Base-by-base conservation (phyloP, 1,140 invertebrate species). In the Euborellia annulipes region DNA sequence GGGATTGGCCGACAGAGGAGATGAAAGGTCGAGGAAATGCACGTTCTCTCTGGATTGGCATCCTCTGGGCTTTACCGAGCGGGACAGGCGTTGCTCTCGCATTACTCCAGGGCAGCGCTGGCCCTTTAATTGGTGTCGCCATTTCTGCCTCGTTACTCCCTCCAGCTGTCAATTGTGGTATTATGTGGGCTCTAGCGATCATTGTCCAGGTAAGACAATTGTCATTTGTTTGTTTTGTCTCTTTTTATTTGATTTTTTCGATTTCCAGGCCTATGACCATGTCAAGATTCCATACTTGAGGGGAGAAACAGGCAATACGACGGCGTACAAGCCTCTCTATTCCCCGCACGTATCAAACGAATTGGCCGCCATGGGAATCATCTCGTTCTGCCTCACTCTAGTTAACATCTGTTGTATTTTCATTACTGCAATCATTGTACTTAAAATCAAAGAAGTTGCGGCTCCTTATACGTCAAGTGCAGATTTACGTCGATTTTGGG, bases 401-500 rank as follows among this genome's bases (percentile, higher is more conserved):
- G 67, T 90, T 3, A 89, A 91, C 59, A 84, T 90, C 22, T 70
- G 80, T 53, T 85, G 84, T 59, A 89, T 91, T 55, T 79, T 89
- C 54, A 72, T 85, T 49, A 82, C 82, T 18, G 84, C 82, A 2
- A 76, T 87, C 51, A 70, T 85, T 46, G 76, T 88, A 16, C 58
- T 89, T 18, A 88, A 88, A 75, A 82, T 89, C 45, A 90, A 90
- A 62, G 85, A 88, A 67, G 82, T 89, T 0, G 83, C 84, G 0
- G 76, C 78, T 1, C 85, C 85, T 0, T 79, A 84, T 44, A 81
- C 79, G 1, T 82, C 79, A 1, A 75, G 76, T 41, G 73, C 79
- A 34, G 74, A 78, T 58, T 64, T 84, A 21, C 71, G 76, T 50
- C 62, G 79, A 43, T 90, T 89, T 57, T 89, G 84, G 82, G 78